phyloP scores from a whole-genome alignment of 2,797 vertebrate species.

The Coranthus polyacanthus region DNA sequence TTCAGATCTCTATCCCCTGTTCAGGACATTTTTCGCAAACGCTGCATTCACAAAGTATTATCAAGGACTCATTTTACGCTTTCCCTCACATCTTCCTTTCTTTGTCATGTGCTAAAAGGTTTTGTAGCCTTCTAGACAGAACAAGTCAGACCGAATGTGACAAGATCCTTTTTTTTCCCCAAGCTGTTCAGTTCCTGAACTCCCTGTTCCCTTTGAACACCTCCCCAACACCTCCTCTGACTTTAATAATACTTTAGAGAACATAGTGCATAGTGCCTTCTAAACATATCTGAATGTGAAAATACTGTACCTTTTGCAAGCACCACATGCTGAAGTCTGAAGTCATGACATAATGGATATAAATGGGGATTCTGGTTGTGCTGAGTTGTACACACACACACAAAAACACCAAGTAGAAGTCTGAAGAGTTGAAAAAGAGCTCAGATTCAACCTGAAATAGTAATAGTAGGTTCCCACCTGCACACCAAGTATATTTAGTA shows the following conservation, averaged over 20 bases:
- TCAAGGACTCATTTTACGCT: background rate
- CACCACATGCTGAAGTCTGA: no score
- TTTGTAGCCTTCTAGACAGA: background rate
- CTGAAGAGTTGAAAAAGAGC: no score
- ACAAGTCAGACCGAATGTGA: background rate
- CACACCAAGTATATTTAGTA: no score
- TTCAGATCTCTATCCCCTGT: background rate
- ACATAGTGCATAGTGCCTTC: background rate
- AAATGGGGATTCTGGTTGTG: no score
- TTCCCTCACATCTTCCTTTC: background rate
- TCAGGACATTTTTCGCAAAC: constrained; percentile 1
- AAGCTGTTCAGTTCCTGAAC: background rate
- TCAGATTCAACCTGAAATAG: no score
- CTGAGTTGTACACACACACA: no score
- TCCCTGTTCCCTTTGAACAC: background rate
- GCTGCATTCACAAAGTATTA: background rate
- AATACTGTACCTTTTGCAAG: background rate
- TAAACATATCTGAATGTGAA: background rate
- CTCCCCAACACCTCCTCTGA: background rate
- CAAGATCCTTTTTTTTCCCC: background rate
- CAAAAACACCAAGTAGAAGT: no score
- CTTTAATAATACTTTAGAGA: no score
- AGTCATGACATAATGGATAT: no score
- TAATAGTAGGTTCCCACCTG: no score
- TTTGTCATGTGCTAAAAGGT: background rate